These are phyloP conservation scores for Rhyacophila evoluta DNA, from an alignment of 2,888 invertebrate species.

Conservation along the genomic window DNA sequence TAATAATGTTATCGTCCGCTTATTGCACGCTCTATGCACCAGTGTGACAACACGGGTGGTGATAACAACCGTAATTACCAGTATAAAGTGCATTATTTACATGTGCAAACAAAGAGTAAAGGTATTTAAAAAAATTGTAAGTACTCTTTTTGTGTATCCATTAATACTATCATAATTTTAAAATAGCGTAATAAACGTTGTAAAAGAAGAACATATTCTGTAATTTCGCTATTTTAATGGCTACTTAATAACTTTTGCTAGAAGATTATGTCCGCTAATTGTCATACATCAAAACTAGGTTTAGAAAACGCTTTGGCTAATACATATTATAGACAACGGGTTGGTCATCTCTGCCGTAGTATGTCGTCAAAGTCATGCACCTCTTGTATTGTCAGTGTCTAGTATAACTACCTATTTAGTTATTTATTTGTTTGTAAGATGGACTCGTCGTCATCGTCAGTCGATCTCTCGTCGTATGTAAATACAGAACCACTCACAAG, in stretches of 20 bases:
- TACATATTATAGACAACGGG: background rate
- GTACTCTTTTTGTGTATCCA: too few relatives aligned
- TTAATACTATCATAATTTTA: too few relatives aligned
- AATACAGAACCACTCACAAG: background rate
- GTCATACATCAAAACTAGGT: too few relatives aligned
- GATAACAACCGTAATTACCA: background rate
- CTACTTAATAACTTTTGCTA: too few relatives aligned
- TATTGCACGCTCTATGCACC: background rate
- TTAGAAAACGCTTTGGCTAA: too few relatives aligned
- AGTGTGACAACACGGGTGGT: background rate
- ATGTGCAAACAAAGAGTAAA: too few relatives aligned
- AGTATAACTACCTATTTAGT: slow-evolving; percentile 7
- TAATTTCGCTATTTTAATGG: too few relatives aligned
- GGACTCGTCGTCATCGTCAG: background rate
- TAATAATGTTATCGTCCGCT: background rate
- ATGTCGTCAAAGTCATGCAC: slow-evolving; percentile 9
- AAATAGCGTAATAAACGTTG: too few relatives aligned
- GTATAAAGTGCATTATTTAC: background rate
- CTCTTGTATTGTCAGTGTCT: background rate
- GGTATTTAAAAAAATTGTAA: too few relatives aligned
- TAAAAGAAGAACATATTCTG: too few relatives aligned
- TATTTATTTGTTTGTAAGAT: background rate
- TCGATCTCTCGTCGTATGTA: background rate
- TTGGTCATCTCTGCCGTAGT: background rate
- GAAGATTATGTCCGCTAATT: too few relatives aligned